Base-by-base conservation (phyloP, 2,113 vertebrate species). In the Antennarius striatus region DNA sequence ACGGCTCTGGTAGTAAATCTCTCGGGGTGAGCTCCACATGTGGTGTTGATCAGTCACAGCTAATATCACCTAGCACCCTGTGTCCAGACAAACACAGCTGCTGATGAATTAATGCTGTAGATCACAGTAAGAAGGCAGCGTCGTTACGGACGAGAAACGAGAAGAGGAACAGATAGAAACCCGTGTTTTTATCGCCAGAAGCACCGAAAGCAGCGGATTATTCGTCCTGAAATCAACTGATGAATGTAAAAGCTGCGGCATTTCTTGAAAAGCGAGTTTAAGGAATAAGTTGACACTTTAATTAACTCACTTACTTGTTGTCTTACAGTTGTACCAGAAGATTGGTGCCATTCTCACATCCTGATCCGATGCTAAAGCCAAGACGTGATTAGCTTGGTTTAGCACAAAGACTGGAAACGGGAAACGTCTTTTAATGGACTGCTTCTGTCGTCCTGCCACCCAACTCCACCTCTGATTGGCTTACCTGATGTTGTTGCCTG, bases 21-120 rank as follows among this genome's bases (percentile, higher is more conserved):
- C 74, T 43, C 14, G 4, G 16, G 57, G 68, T 71, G 15, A 39
- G 77, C 80, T 83, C 66, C 73, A 86, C 80, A 86, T 84, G 74
- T 90, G 89, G 65, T 84, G 66, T 79, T 82, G 77, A 82, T 88
- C 83, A 88, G 89, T 90, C 87, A 88, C 84, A 84, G 85, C 67
- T 80, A 89, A 88, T 83, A 86, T 85, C 84, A 82, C 78, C 76
- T 73, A 58, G 78, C 76, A 80, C 71, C 76, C 82, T 69, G 64
- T 65, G 70, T 78, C 58, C 65, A 71, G 69, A 67, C 64, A 80
- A 88, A 85, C 83, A 73, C 86, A 89, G 85, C 87, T 90, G 89
- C 68, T 70, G 60, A 62, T 63, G 69, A 79, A 81, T 86, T 68
- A 70, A 75, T 59, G 78, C 63, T 59, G 52, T 73, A 69, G 72